Conservation (phyloP, 2,113 vertebrate species). For the Dicerorhinus sumatrensis region DNA sequence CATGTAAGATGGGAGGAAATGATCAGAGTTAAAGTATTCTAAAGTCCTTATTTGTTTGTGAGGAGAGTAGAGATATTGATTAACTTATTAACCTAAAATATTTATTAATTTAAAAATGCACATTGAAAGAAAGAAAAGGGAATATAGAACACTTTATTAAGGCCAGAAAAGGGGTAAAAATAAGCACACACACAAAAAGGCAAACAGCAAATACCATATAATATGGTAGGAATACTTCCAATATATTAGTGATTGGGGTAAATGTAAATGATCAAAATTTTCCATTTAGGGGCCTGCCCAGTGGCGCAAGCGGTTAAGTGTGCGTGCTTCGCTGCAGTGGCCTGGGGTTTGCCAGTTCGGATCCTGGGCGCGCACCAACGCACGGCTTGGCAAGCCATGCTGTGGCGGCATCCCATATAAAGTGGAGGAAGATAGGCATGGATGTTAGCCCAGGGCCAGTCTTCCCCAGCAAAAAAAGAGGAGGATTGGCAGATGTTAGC, state of each 20-base stretch:
- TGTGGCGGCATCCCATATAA: no score
- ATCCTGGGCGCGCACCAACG: no score
- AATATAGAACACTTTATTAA: background rate
- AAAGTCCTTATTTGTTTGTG: background rate
- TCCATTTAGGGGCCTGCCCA: background rate
- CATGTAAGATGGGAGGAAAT: background rate
- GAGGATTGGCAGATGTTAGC: no score
- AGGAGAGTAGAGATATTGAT: background rate
- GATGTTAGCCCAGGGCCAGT: no score
- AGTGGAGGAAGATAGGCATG: no score
- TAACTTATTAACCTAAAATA: background rate
- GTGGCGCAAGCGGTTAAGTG: no score
- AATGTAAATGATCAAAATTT: background rate
- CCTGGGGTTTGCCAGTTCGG: no score
- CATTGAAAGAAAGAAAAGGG: conserved; percentile 9
- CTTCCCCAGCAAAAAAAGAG: no score
- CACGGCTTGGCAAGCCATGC: no score
- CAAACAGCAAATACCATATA: background rate
- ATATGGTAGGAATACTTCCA: background rate
- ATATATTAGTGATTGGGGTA: background rate
- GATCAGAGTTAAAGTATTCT: background rate
- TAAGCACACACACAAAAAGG: background rate
- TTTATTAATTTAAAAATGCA: background rate
- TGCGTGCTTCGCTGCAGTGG: no score
- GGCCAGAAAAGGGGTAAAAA: background rate